Percentiles rank a stretch among this genome's conserved stretches.
These are phyloP conservation scores for Crepidodera aurea DNA, from an alignment of 2,888 invertebrate genomes.

Conservation along the genomic window DNA sequence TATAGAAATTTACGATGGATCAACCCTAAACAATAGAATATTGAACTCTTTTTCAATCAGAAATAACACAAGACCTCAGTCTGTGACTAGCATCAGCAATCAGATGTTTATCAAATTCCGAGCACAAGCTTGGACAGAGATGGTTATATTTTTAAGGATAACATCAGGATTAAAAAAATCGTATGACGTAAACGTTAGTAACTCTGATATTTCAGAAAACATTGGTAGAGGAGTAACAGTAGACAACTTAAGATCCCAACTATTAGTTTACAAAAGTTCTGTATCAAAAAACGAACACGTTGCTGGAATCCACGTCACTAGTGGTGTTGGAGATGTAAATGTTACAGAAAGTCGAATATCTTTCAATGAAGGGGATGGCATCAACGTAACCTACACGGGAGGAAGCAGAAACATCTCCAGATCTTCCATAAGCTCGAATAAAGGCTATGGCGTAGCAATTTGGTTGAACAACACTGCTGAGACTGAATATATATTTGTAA, in stretches of 20 bases:
- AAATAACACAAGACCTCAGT: constrained; percentile 89
- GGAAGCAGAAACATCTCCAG: constrained; percentile 92
- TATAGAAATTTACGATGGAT: constrained; percentile 82
- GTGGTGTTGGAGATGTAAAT: constrained; percentile 94
- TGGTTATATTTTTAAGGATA: constrained; percentile 80
- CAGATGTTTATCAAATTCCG: constrained; percentile 82
- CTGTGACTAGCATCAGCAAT: constrained; percentile 82
- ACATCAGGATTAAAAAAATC: constrained; percentile 80
- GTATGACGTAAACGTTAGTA: constrained; percentile 87
- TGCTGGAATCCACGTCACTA: constrained; percentile 88
- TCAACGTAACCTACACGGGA: constrained; percentile 95
- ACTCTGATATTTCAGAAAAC: constrained; percentile 87
- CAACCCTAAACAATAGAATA: constrained; percentile 73
- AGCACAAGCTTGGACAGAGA: constrained; percentile 76
- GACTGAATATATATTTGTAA: constrained; percentile 79
- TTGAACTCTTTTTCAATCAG: constrained; percentile 76
- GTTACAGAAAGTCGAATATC: constrained; percentile 89
- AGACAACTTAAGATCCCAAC: constrained; percentile 87
- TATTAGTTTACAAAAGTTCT: constrained; percentile 84
- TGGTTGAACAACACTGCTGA: constrained; percentile 88
- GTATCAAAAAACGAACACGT: constrained; percentile 89
- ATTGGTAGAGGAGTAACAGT: constrained; percentile 94
- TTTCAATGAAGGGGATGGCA: constrained; percentile 91
- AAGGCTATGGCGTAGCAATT: constrained; percentile 86
- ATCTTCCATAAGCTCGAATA: constrained; percentile 85